Evolutionary conservation across 2,888 invertebrate genomes (phyloP).

Genomic region (Psylliodes chrysocephalus): DNA sequence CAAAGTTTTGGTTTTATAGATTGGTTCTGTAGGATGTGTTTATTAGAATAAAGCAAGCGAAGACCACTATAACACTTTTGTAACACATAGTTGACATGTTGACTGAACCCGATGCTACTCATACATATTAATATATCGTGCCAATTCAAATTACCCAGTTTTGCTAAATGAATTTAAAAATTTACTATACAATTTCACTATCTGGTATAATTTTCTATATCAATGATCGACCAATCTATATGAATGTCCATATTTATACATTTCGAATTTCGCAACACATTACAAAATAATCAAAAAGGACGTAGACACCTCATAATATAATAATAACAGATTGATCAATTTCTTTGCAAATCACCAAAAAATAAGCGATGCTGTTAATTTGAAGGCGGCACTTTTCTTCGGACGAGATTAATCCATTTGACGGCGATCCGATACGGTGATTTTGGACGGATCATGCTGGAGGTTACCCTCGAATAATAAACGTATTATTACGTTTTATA

Average conservation of each 20-base stretch:
- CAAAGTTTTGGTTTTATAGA: too few relatives aligned
- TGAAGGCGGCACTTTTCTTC: slow-evolving; percentile 47
- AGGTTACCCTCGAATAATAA: slow-evolving; percentile 46
- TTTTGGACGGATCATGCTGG: slow-evolving; percentile 42
- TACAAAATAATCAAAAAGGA: background rate
- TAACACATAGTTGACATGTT: too few relatives aligned
- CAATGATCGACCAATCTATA: too few relatives aligned
- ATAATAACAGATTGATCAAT: slow-evolving; percentile 3
- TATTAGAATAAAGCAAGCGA: too few relatives aligned
- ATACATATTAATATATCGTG: too few relatives aligned
- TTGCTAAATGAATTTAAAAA: too few relatives aligned
- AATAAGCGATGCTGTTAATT: slow-evolving; percentile 16
- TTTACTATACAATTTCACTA: too few relatives aligned
- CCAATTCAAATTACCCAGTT: too few relatives aligned
- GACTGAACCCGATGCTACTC: too few relatives aligned
- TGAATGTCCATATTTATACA: background rate
- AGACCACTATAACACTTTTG: too few relatives aligned
- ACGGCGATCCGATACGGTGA: slow-evolving; percentile 48
- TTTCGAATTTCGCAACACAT: background rate
- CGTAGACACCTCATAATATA: background rate
- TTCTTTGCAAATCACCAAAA: slow-evolving; percentile 9
- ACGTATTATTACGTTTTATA: slow-evolving; percentile 55
- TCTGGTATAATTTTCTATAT: too few relatives aligned
- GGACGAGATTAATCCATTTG: slow-evolving; percentile 42
- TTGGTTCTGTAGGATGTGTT: too few relatives aligned